Evolutionary conservation across 1,140 invertebrate genomes (phyloP).

Genomic region (Chironomus tepperi): DNA sequence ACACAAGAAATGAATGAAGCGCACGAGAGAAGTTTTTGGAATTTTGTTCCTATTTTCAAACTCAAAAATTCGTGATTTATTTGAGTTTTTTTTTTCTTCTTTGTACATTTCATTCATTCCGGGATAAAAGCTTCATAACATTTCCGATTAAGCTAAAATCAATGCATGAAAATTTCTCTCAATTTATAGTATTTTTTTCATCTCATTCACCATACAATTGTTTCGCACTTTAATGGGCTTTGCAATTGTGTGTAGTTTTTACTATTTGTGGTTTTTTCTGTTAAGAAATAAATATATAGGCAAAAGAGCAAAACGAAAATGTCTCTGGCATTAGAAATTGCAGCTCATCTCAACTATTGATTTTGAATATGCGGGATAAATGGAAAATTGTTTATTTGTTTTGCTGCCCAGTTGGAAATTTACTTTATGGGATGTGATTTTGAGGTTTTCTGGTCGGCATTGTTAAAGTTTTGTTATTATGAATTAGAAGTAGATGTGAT

Average conservation of each 20-base stretch:
- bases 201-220: neutral
- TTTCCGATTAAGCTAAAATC: neutral
- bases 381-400: neutral
- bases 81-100: neutral
- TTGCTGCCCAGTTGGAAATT: too few species aligned
- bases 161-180: neutral
- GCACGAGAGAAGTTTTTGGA: too few species aligned
- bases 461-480: too few species aligned
- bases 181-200: neutral
- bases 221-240: neutral
- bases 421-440: too few species aligned
- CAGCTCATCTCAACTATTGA: neutral
- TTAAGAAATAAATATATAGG: neutral
- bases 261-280: neutral
- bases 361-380: neutral
- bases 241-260: neutral
- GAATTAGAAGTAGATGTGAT: too few species aligned
- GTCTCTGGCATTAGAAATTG: too few species aligned
- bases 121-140: neutral
- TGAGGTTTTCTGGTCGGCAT: too few species aligned
- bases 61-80: slow-evolving; percentile 13
- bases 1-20: too few species aligned
- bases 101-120: neutral
- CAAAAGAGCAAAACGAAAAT: too few species aligned
- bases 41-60: too few species aligned